phyloP scores from a whole-genome alignment of 1,140 invertebrate genomes.

The Drusus annulatus region DNA sequence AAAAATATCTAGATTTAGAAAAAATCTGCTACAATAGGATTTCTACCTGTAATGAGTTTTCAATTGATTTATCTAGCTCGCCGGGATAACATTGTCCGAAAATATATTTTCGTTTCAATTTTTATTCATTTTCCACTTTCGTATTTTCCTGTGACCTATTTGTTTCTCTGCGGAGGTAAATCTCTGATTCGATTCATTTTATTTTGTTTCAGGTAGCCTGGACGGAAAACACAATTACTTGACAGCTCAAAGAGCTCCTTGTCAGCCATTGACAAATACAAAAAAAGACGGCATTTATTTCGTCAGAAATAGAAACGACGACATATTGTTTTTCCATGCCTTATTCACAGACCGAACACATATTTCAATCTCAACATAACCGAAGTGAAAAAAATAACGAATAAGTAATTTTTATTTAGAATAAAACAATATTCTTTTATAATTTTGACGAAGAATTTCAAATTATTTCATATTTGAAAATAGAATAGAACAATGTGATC shows the following conservation, averaged over 20 bases:
- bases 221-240: conserved; percentile 1
- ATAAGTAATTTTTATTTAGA: not conserved
- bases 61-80: too few species aligned
- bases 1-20: too few species aligned
- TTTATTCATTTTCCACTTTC: too few species aligned
- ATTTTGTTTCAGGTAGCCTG: conserved; percentile 15
- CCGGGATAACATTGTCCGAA: too few species aligned
- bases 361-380: not conserved
- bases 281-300: conserved; percentile 3
- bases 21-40: too few species aligned
- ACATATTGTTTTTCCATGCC: not conserved
- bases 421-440: not conserved
- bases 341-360: not conserved
- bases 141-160: not conserved
- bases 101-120: not conserved
- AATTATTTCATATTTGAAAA: too few species aligned
- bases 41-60: too few species aligned
- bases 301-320: not conserved
- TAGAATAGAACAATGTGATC: too few species aligned
- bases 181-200: conserved; percentile 7
- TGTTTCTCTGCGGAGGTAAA: not conserved
- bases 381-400: not conserved
- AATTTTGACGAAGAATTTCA: not conserved
- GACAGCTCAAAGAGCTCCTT: conserved; percentile 13
- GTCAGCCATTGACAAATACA: not conserved